These are phyloP conservation scores for Dendrolimus pini DNA, from an alignment of 2,888 invertebrate genomes.

Conservation along the genomic window DNA sequence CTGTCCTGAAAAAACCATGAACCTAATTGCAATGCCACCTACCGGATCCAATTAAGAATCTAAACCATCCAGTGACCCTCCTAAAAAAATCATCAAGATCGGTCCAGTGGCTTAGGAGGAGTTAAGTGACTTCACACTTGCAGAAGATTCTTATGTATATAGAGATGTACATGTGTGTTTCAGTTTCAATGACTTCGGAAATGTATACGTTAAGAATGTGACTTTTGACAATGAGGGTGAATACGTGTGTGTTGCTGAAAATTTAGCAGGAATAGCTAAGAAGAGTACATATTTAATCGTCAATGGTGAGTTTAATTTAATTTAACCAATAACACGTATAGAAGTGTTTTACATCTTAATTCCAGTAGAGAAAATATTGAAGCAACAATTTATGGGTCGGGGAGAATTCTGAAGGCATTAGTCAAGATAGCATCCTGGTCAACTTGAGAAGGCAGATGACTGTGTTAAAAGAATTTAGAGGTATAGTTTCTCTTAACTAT, in stretches of 20 bases:
- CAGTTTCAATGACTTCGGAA: constrained; percentile 52
- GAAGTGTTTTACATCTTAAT: constrained; percentile 40
- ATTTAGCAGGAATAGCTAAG: constrained; percentile 65
- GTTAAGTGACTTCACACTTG: too few species aligned
- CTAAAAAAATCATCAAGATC: too few species aligned
- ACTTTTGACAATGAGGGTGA: constrained; percentile 64
- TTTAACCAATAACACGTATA: constrained; percentile 26
- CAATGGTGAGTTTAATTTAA: constrained; percentile 40
- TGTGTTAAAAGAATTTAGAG: constrained; percentile 35
- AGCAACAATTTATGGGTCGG: constrained; percentile 51
- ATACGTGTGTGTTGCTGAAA: constrained; percentile 77
- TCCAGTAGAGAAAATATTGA: constrained; percentile 31
- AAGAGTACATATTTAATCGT: constrained; percentile 51
- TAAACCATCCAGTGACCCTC: too few species aligned
- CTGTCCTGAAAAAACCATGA: too few species aligned
- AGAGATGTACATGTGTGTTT: constrained; percentile 12
- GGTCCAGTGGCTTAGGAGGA: too few species aligned
- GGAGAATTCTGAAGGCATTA: constrained; percentile 47
- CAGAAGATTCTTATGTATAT: too few species aligned
- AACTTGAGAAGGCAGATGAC: constrained; percentile 38
- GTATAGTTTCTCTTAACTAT: constrained; percentile 17
- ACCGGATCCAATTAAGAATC: too few species aligned
- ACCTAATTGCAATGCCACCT: too few species aligned
- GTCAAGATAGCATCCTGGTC: constrained; percentile 38
- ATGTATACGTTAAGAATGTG: constrained; percentile 53